Evolutionary conservation across 2,888 invertebrate species (phyloP).

Genomic region (Syrphus vitripennis): DNA sequence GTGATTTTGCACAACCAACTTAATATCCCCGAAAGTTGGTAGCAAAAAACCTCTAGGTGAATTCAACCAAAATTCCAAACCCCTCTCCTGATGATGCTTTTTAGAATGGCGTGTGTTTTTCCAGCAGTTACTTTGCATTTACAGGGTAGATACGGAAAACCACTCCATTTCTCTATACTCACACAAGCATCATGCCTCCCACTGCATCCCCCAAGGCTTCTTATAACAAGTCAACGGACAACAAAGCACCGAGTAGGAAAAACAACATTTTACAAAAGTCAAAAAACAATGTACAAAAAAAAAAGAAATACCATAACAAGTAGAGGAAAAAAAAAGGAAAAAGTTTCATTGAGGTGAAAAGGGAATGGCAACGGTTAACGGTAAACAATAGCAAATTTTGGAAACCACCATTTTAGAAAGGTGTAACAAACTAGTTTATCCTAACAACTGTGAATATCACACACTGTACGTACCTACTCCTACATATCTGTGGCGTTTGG

Average conservation of each 20-base stretch:
- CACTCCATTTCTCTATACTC: neutral
- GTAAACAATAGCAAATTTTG: constrained; percentile 48
- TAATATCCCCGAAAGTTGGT: constrained; percentile 71
- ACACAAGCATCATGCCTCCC: constrained; percentile 10
- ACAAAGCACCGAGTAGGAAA: constrained; percentile 56
- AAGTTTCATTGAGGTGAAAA: constrained; percentile 22
- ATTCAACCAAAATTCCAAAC: constrained; percentile 63
- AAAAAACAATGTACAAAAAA: constrained; percentile 18
- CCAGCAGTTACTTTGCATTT: constrained; percentile 51
- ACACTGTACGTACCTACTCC: neutral
- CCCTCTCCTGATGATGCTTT: neutral
- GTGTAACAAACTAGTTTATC: constrained; percentile 50
- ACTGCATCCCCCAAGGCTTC: constrained; percentile 49
- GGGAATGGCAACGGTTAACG: neutral
- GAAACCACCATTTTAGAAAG: constrained; percentile 38
- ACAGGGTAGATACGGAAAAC: no score
- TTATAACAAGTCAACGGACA: constrained; percentile 67
- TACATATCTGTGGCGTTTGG: no score
- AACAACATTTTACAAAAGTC: constrained; percentile 63
- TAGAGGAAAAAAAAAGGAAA: neutral
- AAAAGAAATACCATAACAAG: neutral
- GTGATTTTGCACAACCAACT: constrained; percentile 71
- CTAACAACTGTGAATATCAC: constrained; percentile 24
- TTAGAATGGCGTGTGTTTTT: constrained; percentile 5
- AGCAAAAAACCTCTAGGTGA: constrained; percentile 66